Evolutionary conservation across 2,888 invertebrate genomes (phyloP).

Genomic region (Ophion obscuratus): DNA sequence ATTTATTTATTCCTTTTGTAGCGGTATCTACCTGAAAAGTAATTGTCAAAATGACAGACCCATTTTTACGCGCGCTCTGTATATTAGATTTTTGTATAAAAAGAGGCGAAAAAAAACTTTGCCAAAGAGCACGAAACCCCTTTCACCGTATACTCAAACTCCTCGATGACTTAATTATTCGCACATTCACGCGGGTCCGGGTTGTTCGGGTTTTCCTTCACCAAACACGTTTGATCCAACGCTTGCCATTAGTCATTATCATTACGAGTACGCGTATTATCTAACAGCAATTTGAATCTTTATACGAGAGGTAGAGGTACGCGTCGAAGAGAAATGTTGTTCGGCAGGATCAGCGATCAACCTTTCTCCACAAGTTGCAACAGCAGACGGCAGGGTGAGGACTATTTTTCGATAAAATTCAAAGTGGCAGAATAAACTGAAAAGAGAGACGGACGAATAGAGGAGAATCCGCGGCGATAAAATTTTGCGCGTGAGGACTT

Average conservation of each 20-base stretch:
- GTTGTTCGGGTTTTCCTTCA: constrained; percentile 31
- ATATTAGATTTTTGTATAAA: not conserved
- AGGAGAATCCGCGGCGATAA: constrained; percentile 15
- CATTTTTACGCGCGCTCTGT: too few species aligned
- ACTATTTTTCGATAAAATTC: constrained; percentile 22
- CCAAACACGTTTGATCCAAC: constrained; percentile 5
- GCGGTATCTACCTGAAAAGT: too few species aligned
- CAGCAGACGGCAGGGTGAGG: constrained; percentile 18
- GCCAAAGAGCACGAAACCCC: constrained; percentile 4
- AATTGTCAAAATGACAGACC: too few species aligned
- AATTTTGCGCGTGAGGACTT: constrained; percentile 47
- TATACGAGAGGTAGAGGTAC: not conserved
- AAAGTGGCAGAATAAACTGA: not conserved
- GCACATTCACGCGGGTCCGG: constrained; percentile 2
- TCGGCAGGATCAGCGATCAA: constrained; percentile 32
- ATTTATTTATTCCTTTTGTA: too few species aligned
- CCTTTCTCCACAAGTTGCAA: constrained; percentile 7
- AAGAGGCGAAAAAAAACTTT: not conserved
- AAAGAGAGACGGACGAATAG: not conserved
- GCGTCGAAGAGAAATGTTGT: constrained; percentile 15
- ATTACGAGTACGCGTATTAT: constrained; percentile 15
- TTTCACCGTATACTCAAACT: constrained; percentile 25
- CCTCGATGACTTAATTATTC: not conserved
- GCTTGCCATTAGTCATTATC: constrained; percentile 12
- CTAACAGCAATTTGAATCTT: constrained; percentile 18